Evolutionary conservation across 1,140 invertebrate species (phyloP).

Genomic region (Drosophila aff.): DNA sequence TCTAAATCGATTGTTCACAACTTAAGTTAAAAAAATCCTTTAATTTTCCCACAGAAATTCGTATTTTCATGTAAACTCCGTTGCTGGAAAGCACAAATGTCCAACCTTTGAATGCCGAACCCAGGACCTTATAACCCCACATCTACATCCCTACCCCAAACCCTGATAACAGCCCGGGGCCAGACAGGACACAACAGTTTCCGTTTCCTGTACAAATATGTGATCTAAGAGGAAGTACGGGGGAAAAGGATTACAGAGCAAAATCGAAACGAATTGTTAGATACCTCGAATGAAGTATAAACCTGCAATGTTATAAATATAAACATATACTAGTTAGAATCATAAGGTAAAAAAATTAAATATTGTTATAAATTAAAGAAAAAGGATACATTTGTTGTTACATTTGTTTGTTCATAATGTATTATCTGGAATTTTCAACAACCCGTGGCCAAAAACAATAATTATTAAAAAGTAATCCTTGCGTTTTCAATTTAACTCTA

Average conservation of each 20-base stretch:
- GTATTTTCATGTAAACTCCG: no score
- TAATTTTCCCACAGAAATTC: not conserved
- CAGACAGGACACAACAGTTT: constrained; percentile 24
- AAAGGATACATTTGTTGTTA: not conserved
- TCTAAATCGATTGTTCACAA: no score
- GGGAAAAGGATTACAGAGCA: not conserved
- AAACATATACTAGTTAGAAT: not conserved
- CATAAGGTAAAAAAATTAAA: accelerated
- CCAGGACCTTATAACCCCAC: not conserved
- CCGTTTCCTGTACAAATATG: not conserved
- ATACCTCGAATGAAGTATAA: not conserved
- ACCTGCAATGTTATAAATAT: not conserved
- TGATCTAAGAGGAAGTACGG: not conserved
- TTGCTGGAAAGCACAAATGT: not conserved
- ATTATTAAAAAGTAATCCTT: not conserved
- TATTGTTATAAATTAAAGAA: not conserved
- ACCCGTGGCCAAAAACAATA: not conserved
- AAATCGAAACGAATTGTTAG: not conserved
- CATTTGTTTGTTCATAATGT: no score
- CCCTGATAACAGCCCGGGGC: constrained; percentile 5
- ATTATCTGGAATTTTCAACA: no score
- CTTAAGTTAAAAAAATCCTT: not conserved
- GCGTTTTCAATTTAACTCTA: no score
- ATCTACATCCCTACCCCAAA: not conserved
- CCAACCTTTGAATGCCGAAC: not conserved